Percentiles rank a stretch among this genome's conserved stretches.
These are phyloP conservation scores for Hafferia zeledoni DNA, from an alignment of 2,797 vertebrate species.

Conservation along the genomic window DNA sequence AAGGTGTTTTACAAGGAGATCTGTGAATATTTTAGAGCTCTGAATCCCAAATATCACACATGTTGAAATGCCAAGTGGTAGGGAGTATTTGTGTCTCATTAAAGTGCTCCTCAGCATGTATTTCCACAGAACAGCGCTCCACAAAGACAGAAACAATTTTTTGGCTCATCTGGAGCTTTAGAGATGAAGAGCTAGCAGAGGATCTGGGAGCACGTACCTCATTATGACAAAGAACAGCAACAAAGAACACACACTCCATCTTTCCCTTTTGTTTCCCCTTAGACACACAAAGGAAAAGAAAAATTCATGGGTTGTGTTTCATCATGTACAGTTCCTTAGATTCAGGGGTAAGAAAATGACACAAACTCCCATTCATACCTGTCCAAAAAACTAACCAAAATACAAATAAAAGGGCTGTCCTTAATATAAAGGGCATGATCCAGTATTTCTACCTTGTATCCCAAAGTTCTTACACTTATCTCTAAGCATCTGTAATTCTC, in stretches of 20 bases:
- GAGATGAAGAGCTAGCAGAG: background rate
- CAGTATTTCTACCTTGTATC: background rate
- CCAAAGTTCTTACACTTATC: background rate
- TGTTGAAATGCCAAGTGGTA: background rate
- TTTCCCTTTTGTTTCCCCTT: background rate
- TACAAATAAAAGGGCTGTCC: background rate
- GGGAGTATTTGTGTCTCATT: background rate
- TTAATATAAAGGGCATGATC: background rate
- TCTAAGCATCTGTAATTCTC: background rate
- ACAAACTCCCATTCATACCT: background rate
- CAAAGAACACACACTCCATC: background rate
- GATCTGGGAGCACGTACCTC: background rate
- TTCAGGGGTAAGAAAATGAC: background rate
- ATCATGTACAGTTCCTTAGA: background rate
- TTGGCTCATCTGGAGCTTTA: background rate
- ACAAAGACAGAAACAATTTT: background rate
- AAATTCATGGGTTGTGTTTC: background rate
- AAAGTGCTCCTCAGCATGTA: background rate
- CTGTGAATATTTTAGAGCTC: background rate
- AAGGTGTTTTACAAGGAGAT: conserved; percentile 1
- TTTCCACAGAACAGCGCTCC: background rate
- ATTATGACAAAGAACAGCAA: background rate
- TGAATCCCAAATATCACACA: background rate
- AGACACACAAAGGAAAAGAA: background rate
- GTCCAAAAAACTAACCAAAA: background rate